Base-by-base conservation (phyloP, 2,888 invertebrate species). In the Parelbella ahira region DNA sequence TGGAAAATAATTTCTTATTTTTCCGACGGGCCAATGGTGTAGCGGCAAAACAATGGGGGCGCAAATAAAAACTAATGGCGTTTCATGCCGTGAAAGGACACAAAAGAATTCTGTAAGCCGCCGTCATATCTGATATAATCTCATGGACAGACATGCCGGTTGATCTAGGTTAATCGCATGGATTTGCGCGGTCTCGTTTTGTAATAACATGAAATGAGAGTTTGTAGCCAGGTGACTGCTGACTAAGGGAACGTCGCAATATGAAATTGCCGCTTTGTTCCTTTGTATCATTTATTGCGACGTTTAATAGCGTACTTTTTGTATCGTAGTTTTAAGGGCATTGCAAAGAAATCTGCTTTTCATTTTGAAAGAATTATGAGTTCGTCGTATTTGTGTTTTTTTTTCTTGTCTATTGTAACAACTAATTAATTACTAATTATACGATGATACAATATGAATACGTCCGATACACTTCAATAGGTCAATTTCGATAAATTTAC, bases 21-120 rank as follows among this genome's bases (percentile, higher is more conserved):
- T 58, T 53, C 47, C 44, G 44, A 42, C 33, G 19, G 34, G 39
- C 44, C 50, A 43, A 48, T 50, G 49, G 48, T 48, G 48, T 49
- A 51, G 48, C 41, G 39, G 37, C 47, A 48, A 50, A 51, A 56
- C 56, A 58, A 58, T 33, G 41, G 32, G 5, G 33, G 12, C 33
- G 25, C 41, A 41, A 41, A 41, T 58, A 55, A 53, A 58, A 59
- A 60, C 54, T 59, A 60, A 60, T 58, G 56, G 54, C 49, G 49
- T 41, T 43, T 45, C 44, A 50, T 44, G 51, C 42, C 33, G 9
- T 27, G 50, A 47, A 46, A 48, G 38, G 44, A 49, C 50, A 56
- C 55, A 58, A 60, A 56, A 56, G 58, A 51, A 59, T 58, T 50
- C 53, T 53, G 47, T 52, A 51, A 48, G 48, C 53, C 49, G 49